These are phyloP conservation scores for Chironomus tepperi DNA, from an alignment of 1,140 invertebrate genomes.

Conservation along the genomic window DNA sequence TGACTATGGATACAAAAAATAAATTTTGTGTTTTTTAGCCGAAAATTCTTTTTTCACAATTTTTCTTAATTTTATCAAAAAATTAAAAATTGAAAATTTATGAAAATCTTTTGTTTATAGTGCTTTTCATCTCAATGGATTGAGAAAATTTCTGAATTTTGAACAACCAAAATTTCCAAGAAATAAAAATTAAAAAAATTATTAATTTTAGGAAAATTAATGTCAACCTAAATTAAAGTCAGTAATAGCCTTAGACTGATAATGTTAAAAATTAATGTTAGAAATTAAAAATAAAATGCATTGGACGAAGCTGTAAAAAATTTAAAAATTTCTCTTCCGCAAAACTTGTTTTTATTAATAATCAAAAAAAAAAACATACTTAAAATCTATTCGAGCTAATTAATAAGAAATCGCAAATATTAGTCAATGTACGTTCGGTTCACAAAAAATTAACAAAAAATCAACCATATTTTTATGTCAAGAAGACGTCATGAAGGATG, in stretches of 20 bases:
- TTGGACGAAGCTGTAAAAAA: not conserved
- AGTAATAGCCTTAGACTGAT: no score
- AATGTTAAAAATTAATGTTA: no score
- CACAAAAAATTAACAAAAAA: not conserved
- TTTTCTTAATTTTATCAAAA: not conserved
- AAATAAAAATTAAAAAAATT: no score
- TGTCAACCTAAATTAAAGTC: no score
- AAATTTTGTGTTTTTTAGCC: not conserved
- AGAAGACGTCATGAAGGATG: slow-evolving; percentile 39
- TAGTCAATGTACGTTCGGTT: not conserved
- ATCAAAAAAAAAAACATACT: not conserved
- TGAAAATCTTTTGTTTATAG: no score
- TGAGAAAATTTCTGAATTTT: not conserved
- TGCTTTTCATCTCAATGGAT: not conserved
- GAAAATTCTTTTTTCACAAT: not conserved
- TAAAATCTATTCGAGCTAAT: not conserved
- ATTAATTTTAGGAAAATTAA: not conserved
- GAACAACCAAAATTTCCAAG: not conserved
- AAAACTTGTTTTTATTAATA: not conserved
- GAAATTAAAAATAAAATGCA: not conserved
- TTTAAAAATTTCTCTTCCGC: not conserved
- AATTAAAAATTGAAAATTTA: not conserved
- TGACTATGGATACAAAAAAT: not conserved
- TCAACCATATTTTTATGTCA: slow-evolving; percentile 29
- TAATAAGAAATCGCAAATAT: no score